Evolutionary conservation across 2,113 vertebrate genomes (phyloP).

Genomic region (Erpornis zantholeuca): DNA sequence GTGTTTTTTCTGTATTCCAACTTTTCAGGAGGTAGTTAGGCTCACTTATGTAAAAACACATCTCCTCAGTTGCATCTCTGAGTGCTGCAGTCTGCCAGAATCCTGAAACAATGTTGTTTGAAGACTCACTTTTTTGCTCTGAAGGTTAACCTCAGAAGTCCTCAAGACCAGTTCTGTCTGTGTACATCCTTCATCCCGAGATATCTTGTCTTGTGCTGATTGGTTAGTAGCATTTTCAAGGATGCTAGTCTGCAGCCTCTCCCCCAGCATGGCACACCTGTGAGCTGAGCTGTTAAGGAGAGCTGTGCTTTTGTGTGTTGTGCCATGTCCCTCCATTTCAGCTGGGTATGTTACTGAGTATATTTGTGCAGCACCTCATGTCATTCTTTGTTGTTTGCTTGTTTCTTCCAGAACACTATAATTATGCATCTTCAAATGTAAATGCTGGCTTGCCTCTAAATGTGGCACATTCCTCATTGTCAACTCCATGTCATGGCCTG

Average conservation of each 20-base stretch:
- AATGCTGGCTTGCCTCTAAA: constrained; percentile 84
- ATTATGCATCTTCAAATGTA: constrained; percentile 81
- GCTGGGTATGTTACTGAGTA: background rate
- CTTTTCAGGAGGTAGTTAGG: background rate
- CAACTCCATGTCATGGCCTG: constrained; percentile 86
- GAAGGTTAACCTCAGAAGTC: background rate
- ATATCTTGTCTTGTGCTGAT: background rate
- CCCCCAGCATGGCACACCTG: fast-evolving
- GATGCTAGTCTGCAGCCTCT: background rate
- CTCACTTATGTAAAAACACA: background rate
- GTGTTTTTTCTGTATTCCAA: background rate
- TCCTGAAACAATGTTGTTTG: background rate
- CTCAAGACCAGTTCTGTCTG: background rate
- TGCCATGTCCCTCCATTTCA: background rate
- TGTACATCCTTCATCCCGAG: background rate
- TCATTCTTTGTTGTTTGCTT: constrained; percentile 14
- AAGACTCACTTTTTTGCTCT: background rate
- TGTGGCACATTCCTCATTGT: constrained; percentile 83
- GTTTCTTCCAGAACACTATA: constrained; percentile 88
- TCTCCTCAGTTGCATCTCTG: background rate
- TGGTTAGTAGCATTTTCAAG: background rate
- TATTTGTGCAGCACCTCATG: constrained; percentile 20
- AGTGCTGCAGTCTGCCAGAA: background rate
- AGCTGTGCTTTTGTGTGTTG: background rate
- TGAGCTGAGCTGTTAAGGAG: background rate